A percentile compares a stretch with the other conserved stretches of the same genome.
These are phyloP conservation scores for Nymphalis polychloros DNA, from an alignment of 2,888 invertebrate genomes.

Conservation along the genomic window DNA sequence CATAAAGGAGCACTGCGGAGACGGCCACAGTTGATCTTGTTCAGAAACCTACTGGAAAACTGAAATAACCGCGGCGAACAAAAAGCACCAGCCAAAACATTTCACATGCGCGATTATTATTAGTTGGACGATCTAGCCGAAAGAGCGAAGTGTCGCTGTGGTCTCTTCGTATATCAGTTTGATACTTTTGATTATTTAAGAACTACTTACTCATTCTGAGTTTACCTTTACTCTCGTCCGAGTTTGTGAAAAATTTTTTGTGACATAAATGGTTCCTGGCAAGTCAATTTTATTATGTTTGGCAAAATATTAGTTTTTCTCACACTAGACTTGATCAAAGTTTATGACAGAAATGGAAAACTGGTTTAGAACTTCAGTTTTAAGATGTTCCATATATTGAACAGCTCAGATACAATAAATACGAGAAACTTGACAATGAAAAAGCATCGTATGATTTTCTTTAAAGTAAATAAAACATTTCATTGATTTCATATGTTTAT, in stretches of 20 bases:
- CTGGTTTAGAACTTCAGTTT: too few species aligned
- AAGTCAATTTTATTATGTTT: conserved; percentile 52
- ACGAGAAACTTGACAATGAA: too few species aligned
- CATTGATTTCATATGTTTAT: not conserved
- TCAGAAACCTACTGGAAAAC: conserved; percentile 82
- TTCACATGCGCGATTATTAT: conserved; percentile 80
- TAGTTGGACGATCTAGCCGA: conserved; percentile 81
- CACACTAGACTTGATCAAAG: conserved; percentile 21
- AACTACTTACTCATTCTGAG: not conserved
- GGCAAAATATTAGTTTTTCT: conserved; percentile 47
- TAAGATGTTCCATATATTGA: too few species aligned
- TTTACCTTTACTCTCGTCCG: conserved; percentile 16
- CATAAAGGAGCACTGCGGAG: conserved; percentile 62
- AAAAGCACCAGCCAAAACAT: conserved; percentile 82
- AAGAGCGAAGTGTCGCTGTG: conserved; percentile 75
- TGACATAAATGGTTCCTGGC: conserved; percentile 54
- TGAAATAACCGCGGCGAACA: conserved; percentile 81
- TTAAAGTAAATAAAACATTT: too few species aligned
- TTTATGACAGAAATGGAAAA: not conserved
- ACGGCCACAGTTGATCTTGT: conserved; percentile 77
- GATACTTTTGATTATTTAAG: conserved; percentile 21
- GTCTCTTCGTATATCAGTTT: conserved; percentile 63
- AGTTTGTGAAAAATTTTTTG: conserved; percentile 48
- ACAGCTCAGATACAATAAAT: too few species aligned
- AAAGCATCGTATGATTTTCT: too few species aligned